Base-by-base conservation (phyloP, 2,113 vertebrate species). In the Choloepus hoffmanni region DNA sequence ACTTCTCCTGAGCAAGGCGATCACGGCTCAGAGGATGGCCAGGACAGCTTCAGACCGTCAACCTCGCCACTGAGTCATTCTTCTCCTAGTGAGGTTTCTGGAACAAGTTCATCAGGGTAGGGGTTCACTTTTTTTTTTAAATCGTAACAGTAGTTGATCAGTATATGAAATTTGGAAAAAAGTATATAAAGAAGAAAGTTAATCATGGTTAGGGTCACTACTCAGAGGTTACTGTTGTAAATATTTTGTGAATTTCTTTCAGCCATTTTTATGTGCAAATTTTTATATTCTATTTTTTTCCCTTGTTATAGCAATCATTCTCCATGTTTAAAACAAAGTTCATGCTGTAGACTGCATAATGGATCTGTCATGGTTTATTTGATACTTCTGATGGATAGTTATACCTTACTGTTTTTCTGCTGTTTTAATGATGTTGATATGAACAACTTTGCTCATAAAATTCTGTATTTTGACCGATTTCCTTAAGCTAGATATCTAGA, bases 1-100 rank as follows among this genome's bases (percentile, higher is more conserved):
- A 9, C 95, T 13, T 90, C 92, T 82, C 79, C 98, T 77, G 98
- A 98, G 60, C 95, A 33, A 55, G 67, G 89, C 93, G 95, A 95
- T 7, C 85, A 90, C 40, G 74, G 58, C 87, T 96, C 94, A 62
- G 99, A 99, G 82, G 98, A 98, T 43, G 99, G 98, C 1, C 99
- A 98, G 40, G 98, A 87, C 43, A 99, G 97, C 97, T 99, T 99
- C 98, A 99, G 99, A 97, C 99, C 99, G 33, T 99, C 99, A 79
- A 99, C 99, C 45, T 99, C 99, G 87, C 99, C 99, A 24, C 98
- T 99, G 36, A 99, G 98, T 87, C 99, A 99, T 97, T 99, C 99
- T 72, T 99, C 99, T 91, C 99, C 99, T 62, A 99, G 99, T 97
- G 99, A 99, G 68, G 97, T 97, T 62, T 99, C 99, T 65, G 98